Percentiles rank a stretch among this genome's conserved stretches.
Conservation (phyloP, 1,140 invertebrate genomes). For the Rhagoletis zephyria region DNA sequence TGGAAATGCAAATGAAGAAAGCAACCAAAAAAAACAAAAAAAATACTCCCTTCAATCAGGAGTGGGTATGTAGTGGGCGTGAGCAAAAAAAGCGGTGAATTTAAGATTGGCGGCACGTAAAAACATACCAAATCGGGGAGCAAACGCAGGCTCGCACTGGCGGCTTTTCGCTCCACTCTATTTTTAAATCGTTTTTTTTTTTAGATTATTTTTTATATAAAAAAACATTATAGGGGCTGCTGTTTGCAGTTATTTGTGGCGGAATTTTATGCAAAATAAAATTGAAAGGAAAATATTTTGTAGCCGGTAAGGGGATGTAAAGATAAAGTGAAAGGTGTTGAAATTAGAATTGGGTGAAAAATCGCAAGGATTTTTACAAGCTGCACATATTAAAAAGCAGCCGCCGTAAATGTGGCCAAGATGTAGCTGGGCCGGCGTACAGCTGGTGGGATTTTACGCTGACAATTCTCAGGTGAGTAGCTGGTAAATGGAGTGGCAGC, state of each 20-base stretch:
- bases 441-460: not conserved
- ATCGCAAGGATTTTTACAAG: not conserved
- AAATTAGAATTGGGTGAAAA: conserved; percentile 42
- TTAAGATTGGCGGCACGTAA: not conserved
- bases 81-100: not conserved
- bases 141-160: too few species aligned
- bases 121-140: not conserved
- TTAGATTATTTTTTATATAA: not conserved
- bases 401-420: not conserved
- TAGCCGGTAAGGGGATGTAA: not conserved
- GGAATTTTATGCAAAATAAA: conserved; percentile 33
- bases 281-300: not conserved
- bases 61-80: not conserved
- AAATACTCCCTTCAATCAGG: not conserved
- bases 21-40: not conserved
- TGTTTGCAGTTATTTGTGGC: not conserved
- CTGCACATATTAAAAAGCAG: not conserved
- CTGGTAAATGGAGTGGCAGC: not conserved
- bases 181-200: not conserved
- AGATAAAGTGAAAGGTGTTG: not conserved
- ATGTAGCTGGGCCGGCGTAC: not conserved
- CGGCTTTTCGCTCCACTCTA: not conserved
- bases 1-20: not conserved
- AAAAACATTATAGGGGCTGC: not conserved
- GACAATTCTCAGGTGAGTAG: not conserved